Evolutionary conservation across 2,113 vertebrate species (phyloP).

Genomic region (Passer montanus): DNA sequence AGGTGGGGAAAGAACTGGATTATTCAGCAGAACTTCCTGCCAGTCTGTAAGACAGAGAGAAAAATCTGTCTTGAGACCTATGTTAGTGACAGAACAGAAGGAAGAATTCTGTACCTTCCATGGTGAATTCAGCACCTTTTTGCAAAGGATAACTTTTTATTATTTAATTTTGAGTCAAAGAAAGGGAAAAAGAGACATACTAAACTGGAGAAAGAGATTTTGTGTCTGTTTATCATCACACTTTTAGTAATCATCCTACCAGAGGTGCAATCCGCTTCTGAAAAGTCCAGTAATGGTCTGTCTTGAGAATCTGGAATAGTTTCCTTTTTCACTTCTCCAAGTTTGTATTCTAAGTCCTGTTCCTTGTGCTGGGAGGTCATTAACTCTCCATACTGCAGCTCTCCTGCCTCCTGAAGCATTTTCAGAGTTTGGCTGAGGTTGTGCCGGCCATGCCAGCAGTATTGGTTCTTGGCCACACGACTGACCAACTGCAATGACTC

Average conservation of each 20-base stretch:
- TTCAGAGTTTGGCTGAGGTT: conserved; percentile 82
- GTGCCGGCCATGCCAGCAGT: conserved; percentile 88
- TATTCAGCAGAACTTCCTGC: not conserved
- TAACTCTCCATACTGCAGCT: conserved; percentile 86
- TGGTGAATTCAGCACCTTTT: not conserved
- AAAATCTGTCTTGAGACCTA: not conserved
- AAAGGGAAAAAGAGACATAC: not conserved
- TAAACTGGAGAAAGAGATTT: not conserved
- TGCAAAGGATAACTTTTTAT: not conserved
- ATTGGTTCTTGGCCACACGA: conserved; percentile 93
- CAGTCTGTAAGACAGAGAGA: not conserved
- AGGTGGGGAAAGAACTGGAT: not conserved
- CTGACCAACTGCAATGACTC: conserved; percentile 90
- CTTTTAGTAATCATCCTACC: conserved; percentile 71
- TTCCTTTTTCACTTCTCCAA: conserved; percentile 63
- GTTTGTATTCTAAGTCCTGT: conserved; percentile 61
- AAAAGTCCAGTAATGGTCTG: conserved; percentile 64
- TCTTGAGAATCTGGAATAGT: conserved; percentile 52
- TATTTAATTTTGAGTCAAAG: not conserved
- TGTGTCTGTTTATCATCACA: not conserved
- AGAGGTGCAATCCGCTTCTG: conserved; percentile 71
- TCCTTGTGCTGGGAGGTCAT: conserved; percentile 79
- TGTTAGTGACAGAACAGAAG: not conserved
- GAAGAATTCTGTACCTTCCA: not conserved
- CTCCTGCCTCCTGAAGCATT: conserved; percentile 81